Evolutionary conservation across 2,113 vertebrate genomes (phyloP).

Genomic region (Blennius ocellaris): DNA sequence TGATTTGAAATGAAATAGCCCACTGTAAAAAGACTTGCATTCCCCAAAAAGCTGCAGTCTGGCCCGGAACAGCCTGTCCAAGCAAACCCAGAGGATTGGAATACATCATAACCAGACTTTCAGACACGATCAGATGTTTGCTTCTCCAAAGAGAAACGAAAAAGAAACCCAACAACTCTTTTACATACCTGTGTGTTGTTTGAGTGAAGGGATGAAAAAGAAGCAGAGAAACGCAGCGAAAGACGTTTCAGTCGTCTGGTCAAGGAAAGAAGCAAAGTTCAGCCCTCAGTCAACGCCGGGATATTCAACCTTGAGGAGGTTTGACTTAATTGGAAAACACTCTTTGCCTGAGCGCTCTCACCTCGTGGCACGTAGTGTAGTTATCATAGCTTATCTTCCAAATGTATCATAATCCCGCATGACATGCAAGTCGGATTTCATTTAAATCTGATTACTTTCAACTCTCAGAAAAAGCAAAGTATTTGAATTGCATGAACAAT

Average conservation of each 20-base stretch:
- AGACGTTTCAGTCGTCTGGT: slow-evolving; percentile 42
- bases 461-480: slow-evolving; percentile 72
- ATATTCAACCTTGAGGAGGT: slow-evolving; percentile 74
- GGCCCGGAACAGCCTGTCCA: too few relatives aligned
- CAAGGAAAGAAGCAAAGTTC: slow-evolving; percentile 37
- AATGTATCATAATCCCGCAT: slow-evolving; percentile 76
- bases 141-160: too few relatives aligned
- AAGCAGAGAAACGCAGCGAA: background rate
- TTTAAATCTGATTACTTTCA: slow-evolving; percentile 82
- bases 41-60: too few relatives aligned
- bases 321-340: slow-evolving; percentile 74
- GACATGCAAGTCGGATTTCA: slow-evolving; percentile 77
- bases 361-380: slow-evolving; percentile 52
- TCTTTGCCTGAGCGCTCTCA: slow-evolving; percentile 72
- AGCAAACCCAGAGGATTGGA: too few relatives aligned
- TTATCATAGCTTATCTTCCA: slow-evolving; percentile 77
- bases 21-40: too few relatives aligned
- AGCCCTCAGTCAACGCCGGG: slow-evolving; percentile 62
- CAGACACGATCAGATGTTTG: too few relatives aligned
- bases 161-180: background rate
- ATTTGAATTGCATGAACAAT: slow-evolving; percentile 87
- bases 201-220: background rate
- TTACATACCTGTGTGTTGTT: background rate
- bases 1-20: too few relatives aligned
- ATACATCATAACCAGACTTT: too few relatives aligned